Evolutionary conservation across 2,113 vertebrate species (phyloP).

Genomic region (Bambusicola thoracicus): DNA sequence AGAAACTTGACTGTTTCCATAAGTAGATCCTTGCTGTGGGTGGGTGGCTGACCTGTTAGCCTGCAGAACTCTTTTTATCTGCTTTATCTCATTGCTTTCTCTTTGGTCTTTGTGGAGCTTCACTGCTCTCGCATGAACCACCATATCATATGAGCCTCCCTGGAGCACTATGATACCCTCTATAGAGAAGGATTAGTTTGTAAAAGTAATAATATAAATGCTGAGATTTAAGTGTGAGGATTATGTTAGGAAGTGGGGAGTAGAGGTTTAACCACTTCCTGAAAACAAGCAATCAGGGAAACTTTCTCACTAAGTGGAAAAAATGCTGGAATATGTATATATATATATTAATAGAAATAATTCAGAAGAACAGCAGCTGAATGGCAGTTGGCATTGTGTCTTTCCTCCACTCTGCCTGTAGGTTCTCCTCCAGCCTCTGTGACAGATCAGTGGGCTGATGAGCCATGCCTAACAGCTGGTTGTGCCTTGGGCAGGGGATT

Average conservation of each 20-base stretch:
- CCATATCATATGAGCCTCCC: rapidly evolving
- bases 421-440: not conserved
- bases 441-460: not conserved
- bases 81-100: not conserved
- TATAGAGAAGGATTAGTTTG: conserved; percentile 25
- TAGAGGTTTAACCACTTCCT: not conserved
- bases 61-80: conserved; percentile 1
- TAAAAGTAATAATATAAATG: conserved; percentile 1
- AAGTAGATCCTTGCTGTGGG: not conserved
- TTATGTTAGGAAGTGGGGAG: not conserved
- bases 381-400: conserved; percentile 10
- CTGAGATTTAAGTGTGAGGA: conserved; percentile 13
- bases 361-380: not conserved
- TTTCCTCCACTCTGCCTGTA: not conserved
- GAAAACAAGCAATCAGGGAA: not conserved
- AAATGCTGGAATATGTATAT: no score
- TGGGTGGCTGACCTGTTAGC: not conserved
- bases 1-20: not conserved
- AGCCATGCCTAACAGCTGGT: not conserved
- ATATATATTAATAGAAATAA: no score
- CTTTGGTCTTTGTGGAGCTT: conserved; percentile 13
- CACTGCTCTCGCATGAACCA: not conserved
- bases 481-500: conserved; percentile 18
- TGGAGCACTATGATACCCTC: not conserved
- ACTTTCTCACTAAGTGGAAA: not conserved